These are phyloP conservation scores for Limnephilus rhombicus DNA, from an alignment of 2,888 invertebrate genomes.

Conservation along the genomic window DNA sequence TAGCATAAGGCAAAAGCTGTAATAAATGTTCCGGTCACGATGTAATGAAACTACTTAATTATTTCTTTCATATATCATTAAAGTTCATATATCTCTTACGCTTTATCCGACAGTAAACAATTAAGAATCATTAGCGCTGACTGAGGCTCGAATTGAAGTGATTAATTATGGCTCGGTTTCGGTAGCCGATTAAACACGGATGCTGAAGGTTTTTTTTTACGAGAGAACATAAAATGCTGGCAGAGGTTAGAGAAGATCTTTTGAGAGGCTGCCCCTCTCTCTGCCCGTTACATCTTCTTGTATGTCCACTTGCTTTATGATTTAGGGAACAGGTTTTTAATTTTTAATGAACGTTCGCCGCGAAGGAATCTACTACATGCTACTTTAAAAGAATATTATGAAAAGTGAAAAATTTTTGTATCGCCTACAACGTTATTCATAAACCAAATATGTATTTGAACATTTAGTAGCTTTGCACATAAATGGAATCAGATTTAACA, in stretches of 20 bases:
- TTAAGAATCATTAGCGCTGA: constrained; percentile 47
- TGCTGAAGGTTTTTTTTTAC: constrained; percentile 44
- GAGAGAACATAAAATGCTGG: constrained; percentile 24
- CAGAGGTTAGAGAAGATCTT: neutral
- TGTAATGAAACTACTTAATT: constrained; percentile 44
- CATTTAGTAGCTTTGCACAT: neutral
- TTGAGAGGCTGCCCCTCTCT: neutral
- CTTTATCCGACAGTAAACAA: constrained; percentile 48
- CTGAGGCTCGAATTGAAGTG: constrained; percentile 42
- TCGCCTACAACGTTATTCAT: neutral
- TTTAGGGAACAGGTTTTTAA: constrained; percentile 57
- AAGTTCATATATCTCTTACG: constrained; percentile 42
- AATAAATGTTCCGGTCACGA: constrained; percentile 36
- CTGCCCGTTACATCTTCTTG: neutral
- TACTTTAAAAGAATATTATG: neutral
- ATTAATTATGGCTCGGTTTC: constrained; percentile 54
- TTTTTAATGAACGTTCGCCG: constrained; percentile 39
- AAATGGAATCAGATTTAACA: neutral
- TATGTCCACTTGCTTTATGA: constrained; percentile 49
- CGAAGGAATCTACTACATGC: constrained; percentile 15
- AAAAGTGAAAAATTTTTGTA: neutral
- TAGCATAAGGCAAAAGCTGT: constrained; percentile 16
- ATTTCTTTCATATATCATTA: constrained; percentile 48
- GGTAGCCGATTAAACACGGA: constrained; percentile 58
- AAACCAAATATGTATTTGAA: no score